Evolutionary conservation across 2,888 invertebrate species (phyloP).

Genomic region (Pristionchus mayeri): DNA sequence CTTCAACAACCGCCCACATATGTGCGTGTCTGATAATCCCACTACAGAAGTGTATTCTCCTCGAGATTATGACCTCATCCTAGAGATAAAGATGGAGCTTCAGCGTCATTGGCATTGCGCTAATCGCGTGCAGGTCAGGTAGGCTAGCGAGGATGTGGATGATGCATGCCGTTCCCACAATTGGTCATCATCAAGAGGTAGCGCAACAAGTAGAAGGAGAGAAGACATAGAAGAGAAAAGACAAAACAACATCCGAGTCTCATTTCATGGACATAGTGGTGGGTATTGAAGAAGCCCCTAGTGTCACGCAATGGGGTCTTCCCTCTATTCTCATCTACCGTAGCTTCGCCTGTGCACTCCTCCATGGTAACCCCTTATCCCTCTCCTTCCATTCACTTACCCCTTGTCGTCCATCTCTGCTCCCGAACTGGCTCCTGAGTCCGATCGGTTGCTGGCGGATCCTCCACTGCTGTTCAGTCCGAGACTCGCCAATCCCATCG

Average conservation of each 20-base stretch:
- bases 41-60: not conserved
- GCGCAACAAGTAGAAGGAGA: not conserved
- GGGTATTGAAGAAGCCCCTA: not conserved
- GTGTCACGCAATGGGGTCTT: slow-evolving; percentile 3
- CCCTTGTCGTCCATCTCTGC: slow-evolving; percentile 8
- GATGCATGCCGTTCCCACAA: not conserved
- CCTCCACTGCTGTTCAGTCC: not conserved
- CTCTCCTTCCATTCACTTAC: no score
- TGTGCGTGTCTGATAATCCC: not conserved
- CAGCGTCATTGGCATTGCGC: not conserved
- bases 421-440: slow-evolving; percentile 14
- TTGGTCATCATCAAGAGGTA: not conserved
- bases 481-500: no score
- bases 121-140: not conserved
- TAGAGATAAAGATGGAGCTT: not conserved
- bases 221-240: not conserved
- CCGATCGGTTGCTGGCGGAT: not conserved
- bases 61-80: slow-evolving; percentile 5
- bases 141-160: not conserved
- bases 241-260: not conserved
- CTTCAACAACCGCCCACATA: no score
- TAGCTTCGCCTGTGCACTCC: not conserved
- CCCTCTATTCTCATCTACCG: slow-evolving; percentile 9
- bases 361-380: no score
- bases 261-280: not conserved